phyloP scores from a whole-genome alignment of 2,113 vertebrate genomes.

The Ovis aries region ARS-UI_Ramb_v3.0 NC_056055.1:57159501-57160000 shows the following conservation, averaged over 20 bases:
- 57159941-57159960: not conserved
- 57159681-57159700: not conserved
- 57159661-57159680: not conserved
- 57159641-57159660: not conserved
- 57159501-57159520: not conserved
- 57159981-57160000: not conserved
- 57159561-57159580: not conserved
- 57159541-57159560: not conserved
- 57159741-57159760: not conserved
- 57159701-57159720: not conserved
- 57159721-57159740: not conserved
- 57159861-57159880: not conserved
- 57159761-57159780: too few relatives aligned
- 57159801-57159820: too few relatives aligned
- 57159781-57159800: too few relatives aligned
- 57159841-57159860: not conserved
- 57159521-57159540: not conserved
- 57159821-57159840: too few relatives aligned
- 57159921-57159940: not conserved
- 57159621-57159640: not conserved
- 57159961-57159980: not conserved
- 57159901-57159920: not conserved
- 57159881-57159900: not conserved
- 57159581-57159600: not conserved
- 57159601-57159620: not conserved